phyloP scores from a whole-genome alignment of 2,797 vertebrate species.

The Chromobotia macracanthus region DNA sequence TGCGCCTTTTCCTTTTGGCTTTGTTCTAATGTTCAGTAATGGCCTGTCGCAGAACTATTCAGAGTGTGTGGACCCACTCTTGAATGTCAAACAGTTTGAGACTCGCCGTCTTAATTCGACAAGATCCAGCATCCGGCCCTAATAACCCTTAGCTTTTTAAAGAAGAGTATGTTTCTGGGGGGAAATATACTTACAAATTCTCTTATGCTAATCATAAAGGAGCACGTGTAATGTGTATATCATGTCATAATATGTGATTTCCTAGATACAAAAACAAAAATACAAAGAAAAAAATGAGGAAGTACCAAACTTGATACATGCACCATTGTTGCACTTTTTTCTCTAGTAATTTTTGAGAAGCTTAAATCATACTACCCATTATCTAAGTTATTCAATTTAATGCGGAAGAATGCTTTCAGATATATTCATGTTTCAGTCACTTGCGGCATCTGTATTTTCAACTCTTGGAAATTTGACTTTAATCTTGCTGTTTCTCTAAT shows the following conservation, averaged over 20 bases:
- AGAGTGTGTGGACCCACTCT: conserved; percentile 76
- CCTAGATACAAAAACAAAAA: conserved; percentile 65
- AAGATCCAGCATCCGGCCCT: conserved; percentile 64
- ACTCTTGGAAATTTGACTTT: conserved; percentile 65
- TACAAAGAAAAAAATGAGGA: conserved; percentile 45
- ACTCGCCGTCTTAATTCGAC: conserved; percentile 61
- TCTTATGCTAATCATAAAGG: conserved; percentile 17
- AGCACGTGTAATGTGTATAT: conserved; percentile 11
- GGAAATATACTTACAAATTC: not conserved
- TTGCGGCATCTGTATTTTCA: conserved; percentile 39
- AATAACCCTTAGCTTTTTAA: conserved; percentile 12
- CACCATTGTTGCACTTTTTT: conserved; percentile 84
- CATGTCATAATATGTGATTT: conserved; percentile 16
- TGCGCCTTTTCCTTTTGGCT: conserved; percentile 56
- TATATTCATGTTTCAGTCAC: conserved; percentile 62
- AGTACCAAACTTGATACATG: conserved; percentile 80
- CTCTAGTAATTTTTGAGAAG: conserved; percentile 76
- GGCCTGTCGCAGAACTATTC: conserved; percentile 39
- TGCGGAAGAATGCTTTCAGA: conserved; percentile 71
- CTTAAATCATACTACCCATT: conserved; percentile 77
- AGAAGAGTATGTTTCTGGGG: not conserved
- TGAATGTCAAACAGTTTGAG: conserved; percentile 72
- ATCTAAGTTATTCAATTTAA: conserved; percentile 81
- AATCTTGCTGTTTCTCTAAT: conserved; percentile 45
- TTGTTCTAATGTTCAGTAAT: conserved; percentile 53